Conservation (phyloP, 1,140 invertebrate species). For the Papilio helenus region DNA sequence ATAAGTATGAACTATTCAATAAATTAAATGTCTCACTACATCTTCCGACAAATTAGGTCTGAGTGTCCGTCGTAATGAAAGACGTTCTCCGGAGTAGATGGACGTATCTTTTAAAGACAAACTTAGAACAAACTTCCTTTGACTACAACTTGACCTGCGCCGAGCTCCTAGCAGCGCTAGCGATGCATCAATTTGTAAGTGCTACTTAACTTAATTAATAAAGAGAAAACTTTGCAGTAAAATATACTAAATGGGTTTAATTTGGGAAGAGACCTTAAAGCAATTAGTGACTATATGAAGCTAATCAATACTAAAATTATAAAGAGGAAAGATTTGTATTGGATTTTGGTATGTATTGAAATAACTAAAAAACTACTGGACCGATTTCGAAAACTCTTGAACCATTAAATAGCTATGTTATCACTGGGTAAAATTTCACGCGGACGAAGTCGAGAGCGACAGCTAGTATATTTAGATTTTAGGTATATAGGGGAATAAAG, state of each 20-base stretch:
- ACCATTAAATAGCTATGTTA: too few species aligned
- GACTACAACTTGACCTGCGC: not conserved
- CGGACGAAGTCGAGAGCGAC: too few species aligned
- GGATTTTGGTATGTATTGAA: too few species aligned
- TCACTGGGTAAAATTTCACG: too few species aligned
- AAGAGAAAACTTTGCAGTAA: not conserved
- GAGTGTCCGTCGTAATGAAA: constrained; percentile 19
- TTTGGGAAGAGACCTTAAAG: not conserved
- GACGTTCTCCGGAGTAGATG: not conserved
- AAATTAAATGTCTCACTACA: not conserved
- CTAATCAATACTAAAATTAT: too few species aligned
- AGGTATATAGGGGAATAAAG: not conserved
- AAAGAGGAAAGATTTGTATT: too few species aligned
- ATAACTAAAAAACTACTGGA: too few species aligned
- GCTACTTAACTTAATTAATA: not conserved
- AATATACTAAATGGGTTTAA: not conserved
- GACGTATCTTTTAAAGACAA: constrained; percentile 17
- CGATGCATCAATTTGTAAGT: not conserved
- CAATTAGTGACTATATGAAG: not conserved
- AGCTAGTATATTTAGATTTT: not conserved
- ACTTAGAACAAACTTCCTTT: constrained; percentile 21
- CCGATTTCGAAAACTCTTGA: too few species aligned
- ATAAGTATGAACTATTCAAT: too few species aligned
- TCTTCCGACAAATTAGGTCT: constrained; percentile 28
- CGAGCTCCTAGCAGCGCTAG: not conserved